Evolutionary conservation across 2,888 invertebrate species (phyloP), one percentile per base, ranked within the genome.

Genomic region (Serripes groenlandicus): DNA sequence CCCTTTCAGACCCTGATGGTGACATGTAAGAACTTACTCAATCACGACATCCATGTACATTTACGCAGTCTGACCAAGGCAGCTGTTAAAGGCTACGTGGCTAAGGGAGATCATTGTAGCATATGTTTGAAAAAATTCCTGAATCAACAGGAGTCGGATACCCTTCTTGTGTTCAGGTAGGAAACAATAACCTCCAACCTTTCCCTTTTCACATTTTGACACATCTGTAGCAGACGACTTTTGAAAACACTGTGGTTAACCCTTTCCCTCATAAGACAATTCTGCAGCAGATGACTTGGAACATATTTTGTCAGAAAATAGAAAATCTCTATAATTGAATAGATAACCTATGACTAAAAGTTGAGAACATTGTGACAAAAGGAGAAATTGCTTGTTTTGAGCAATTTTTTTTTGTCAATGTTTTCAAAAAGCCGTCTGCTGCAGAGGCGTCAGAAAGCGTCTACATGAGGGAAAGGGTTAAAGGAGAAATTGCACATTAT

Each of bases 21-120:
- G 87, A 96, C 96, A 0, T 96, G 97, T 3, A 96, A 96, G 64
- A 96, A 96, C 84, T 95, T 97, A 58, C 95, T 97, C 58, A 96
- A 97, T 88, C 95, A 96, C 74, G 97, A 97, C 95, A 95, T 97
- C 71, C 97, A 93, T 81, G 77, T 90, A 0, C 95, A 95, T 71
- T 88, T 95, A 76, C 89, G 91, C 26, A 91, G 93, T 49, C 88
- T 94, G 71, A 92, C 93, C 11, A 88, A 91, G n/a, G 91, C 93
- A 28, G 93, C 94, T 11, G 91, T 90, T 64, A 92, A 93, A 75
- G 95, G 94, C 0, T 92, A 94, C 71, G 89, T 93, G 4, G 93
- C 93, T 11, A 85, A 91, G 37, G 88, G 89, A 26, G 92, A 93
- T 30, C 80, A 83, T 81, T 95, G 95, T 85, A 89, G 90, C 73